Base-by-base conservation (phyloP, 1,140 invertebrate species). In the Lysiphlebus fabarum region DNA sequence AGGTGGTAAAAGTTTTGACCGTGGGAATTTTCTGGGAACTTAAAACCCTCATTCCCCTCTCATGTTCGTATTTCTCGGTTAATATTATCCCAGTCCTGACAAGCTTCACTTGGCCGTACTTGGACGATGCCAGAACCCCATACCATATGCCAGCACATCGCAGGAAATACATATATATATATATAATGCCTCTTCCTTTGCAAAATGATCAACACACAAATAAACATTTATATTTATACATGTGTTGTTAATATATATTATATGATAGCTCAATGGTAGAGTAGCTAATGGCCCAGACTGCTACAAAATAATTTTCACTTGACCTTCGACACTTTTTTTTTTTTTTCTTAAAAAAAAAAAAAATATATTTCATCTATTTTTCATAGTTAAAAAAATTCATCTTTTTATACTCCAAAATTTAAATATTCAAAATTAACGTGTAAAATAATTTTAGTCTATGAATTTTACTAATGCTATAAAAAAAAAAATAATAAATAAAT, bases 21-120 rank as follows among this genome's bases (percentile, higher is more conserved):
- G 77, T 79, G 77, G 74, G 77, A 78, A 79, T 73, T 65, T 76
- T 77, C 72, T 72, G 71, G 73, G 75, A 75, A 78, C 67, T 70
- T 67, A 67, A 71, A 64, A 59, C 58, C 48, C 56, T 58, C 59
- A 57, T 50, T 54, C 55, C 55, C 56, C 56, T 43, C 40, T 45
- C 42, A 38, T 45, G 9, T 42, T 43, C 11, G n/a, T 47, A 12
- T 26, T n/a, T 54, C 53, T 60, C 38, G 40, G 53, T 55, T 45
- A 1, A 26, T 26, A 26, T 26, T 26, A 26, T 26, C 17, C 58
- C 58, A 53, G 58, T 54, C 51, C 54, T 53, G 53, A 26, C 17
- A 26, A 26, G 17, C 17, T 26, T 26, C 17, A 26, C 17, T 26
- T 26, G 17, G 17, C 17, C 17, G 17, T 26, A 4, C 17, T 41